Base-by-base conservation (phyloP, 2,797 vertebrate species). In the Apodemus agrarius region DNA sequence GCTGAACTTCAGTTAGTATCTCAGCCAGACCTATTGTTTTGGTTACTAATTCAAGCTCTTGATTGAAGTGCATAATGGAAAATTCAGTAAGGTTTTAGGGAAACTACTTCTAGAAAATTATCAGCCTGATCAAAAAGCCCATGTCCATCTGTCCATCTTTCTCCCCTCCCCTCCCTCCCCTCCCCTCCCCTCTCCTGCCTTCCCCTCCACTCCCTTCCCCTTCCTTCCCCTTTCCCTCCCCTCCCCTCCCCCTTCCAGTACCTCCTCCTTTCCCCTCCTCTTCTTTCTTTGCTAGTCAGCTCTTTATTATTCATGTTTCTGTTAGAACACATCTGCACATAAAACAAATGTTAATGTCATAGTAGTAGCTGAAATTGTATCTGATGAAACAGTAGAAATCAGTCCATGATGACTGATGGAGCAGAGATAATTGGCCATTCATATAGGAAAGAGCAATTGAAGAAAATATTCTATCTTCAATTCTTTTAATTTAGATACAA, bases 31-130 rank as follows among this genome's bases (percentile, higher is more conserved):
- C 11, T 88, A 8, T 85, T 79, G 69, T 65, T 96, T 87, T 89
- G 63, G 61, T 86, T 94, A 74, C 34, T 87, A 61, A 67, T 94
- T 95, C 52, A 95, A 9, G 24, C 24, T 29, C 6, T 65, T 89
- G 83, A 89, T 40, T 43, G 9, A 90, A 94, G 14, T 87, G 52
- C 63, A 85, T 90, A 74, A 88, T 49, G 12, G 29, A 75, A 91
- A 87, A 4, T 49, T 92, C 81, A 78, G 14, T 78, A 81, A 82
- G 17, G 26, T 94, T 95, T 86, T 85, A 85, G 84, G 49, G 57
- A 94, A 94, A 74, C 75, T 78, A 85, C 67, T 94, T 93, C 24
- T 19, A 82, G 84, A 65, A 43, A 90, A 88, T 85, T 37, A 49
- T 95, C 34, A 90, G 43, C 31, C 65, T 26, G 31, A n/a, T 52